Conservation (phyloP, 2,113 vertebrate genomes). For the Dromaius novaehollandiae region DNA sequence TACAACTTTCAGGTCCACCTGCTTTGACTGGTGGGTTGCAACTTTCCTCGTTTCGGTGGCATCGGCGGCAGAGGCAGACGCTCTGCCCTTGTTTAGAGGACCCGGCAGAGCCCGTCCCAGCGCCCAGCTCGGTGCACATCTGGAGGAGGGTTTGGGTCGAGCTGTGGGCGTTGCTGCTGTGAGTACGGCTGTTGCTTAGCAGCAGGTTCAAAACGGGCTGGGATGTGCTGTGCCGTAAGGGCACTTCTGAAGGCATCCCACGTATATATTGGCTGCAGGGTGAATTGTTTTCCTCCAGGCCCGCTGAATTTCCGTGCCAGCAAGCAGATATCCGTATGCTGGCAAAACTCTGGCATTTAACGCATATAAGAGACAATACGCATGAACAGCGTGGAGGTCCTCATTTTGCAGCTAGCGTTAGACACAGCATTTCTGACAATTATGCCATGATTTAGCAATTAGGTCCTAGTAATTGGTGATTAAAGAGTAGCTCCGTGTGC, state of each 20-base stretch:
- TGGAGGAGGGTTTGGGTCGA: background rate
- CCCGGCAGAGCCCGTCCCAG: background rate
- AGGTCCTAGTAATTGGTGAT: background rate
- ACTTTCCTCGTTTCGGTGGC: background rate
- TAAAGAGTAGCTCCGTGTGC: background rate
- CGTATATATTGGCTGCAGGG: background rate
- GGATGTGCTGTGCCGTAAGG: background rate
- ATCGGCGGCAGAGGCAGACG: too few relatives aligned
- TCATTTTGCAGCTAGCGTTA: background rate
- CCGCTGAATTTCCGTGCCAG: background rate
- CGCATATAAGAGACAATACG: background rate
- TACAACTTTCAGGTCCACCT: background rate
- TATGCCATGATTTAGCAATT: background rate
- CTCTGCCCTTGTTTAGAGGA: too few relatives aligned
- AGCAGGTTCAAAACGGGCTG: background rate
- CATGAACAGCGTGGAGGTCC: background rate
- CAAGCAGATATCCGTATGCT: background rate
- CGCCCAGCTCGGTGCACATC: background rate
- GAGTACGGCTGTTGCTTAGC: too few relatives aligned
- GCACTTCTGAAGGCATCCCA: background rate
- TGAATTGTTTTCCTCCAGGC: background rate
- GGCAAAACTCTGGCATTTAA: fast-evolving
- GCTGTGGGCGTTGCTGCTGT: background rate
- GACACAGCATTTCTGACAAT: background rate
- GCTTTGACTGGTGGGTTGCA: too few relatives aligned